phyloP scores from a whole-genome alignment of 2,113 vertebrate species.

The Perca flavescens region DNA sequence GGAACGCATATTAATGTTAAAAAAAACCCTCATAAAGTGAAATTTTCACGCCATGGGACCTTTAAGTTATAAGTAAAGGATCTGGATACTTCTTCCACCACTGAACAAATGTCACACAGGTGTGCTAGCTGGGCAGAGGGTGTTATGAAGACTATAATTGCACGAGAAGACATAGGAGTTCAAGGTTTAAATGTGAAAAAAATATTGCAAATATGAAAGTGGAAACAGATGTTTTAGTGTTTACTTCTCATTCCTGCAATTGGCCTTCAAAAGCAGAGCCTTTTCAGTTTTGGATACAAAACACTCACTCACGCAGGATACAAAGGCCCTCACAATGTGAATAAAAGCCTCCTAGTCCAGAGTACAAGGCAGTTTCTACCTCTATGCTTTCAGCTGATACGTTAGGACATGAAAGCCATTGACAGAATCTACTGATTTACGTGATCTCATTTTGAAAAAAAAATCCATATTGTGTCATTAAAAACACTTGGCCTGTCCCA shows the following conservation, averaged over 20 bases:
- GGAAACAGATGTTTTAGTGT: neutral
- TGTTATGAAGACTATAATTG: neutral
- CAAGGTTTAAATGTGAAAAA: neutral
- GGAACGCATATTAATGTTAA: too few species aligned
- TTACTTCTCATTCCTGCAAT: neutral
- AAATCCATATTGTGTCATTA: slow-evolving; percentile 77
- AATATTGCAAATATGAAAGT: neutral
- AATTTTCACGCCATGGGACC: too few species aligned
- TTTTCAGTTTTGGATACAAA: slow-evolving; percentile 15
- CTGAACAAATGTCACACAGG: slow-evolving; percentile 12
- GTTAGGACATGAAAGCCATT: slow-evolving; percentile 49
- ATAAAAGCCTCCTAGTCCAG: slow-evolving; percentile 13
- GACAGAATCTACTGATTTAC: slow-evolving; percentile 71
- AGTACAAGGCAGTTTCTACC: slow-evolving; percentile 21
- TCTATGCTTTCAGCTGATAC: slow-evolving; percentile 43
- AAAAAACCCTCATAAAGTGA: too few species aligned
- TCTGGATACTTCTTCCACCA: too few species aligned
- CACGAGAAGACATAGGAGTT: neutral
- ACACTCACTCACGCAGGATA: neutral
- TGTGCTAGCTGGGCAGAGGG: neutral
- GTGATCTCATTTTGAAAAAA: slow-evolving; percentile 63
- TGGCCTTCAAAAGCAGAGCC: neutral
- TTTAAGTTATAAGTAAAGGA: too few species aligned
- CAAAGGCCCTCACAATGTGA: slow-evolving; percentile 27
- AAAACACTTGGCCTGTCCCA: slow-evolving; percentile 54